Conservation (phyloP, 2,113 vertebrate species). For the Muntiacus reevesi region DNA sequence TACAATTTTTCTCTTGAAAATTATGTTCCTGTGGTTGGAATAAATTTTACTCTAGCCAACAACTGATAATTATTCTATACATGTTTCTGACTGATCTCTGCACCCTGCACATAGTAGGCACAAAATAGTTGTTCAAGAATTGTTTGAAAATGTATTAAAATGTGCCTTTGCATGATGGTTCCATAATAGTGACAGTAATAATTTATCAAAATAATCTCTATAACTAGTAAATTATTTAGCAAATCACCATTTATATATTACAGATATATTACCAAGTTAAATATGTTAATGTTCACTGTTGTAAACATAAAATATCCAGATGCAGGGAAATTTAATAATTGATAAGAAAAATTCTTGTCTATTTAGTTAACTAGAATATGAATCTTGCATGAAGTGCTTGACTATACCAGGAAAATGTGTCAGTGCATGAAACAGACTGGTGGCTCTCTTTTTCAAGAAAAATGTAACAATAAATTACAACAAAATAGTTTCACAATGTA, state of each 20-base stretch:
- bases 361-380: not conserved
- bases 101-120: not conserved
- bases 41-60: not conserved
- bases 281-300: not conserved
- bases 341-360: not conserved
- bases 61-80: not conserved
- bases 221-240: slow-evolving; percentile 29
- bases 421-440: not conserved
- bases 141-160: not conserved
- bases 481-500: not conserved
- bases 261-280: not conserved
- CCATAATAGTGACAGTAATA: not conserved
- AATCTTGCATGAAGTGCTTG: not conserved
- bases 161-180: not conserved
- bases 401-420: not conserved
- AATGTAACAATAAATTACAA: not conserved
- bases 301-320: not conserved
- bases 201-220: slow-evolving; percentile 3
- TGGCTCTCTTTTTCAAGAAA: not conserved
- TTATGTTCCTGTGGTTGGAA: not conserved
- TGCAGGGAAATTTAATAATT: not conserved
- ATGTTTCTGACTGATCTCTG: not conserved
- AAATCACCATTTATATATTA: not conserved
- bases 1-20: not conserved
- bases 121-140: slow-evolving; percentile 13